Base-by-base conservation (phyloP, 2,113 vertebrate species). In the Aptenodytes forsteri region DNA sequence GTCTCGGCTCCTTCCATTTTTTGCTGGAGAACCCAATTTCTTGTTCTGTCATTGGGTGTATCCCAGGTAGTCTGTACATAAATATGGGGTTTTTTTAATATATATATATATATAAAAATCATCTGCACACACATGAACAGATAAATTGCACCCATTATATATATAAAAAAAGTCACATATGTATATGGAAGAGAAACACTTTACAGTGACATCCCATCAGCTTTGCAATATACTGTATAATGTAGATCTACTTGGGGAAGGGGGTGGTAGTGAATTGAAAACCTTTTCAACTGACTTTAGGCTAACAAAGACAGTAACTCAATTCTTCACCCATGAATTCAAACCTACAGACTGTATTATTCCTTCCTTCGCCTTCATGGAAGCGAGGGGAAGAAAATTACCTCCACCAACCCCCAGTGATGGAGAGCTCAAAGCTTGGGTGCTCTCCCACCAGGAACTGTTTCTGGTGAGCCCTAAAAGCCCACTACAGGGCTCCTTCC, bases 1-100 rank as follows among this genome's bases (percentile, higher is more conserved):
- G 93, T 87, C 52, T 97, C 97, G 3, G 71, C 40, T 80, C 97
- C 98, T 89, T 97, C 98, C 49, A 97, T 94, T 98, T 99, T 99
- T 93, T 99, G 99, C 83, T 99, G 98, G 87, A 99, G 97, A 96
- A 99, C 97, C 99, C 99, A 99, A 87, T 99, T 99, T 94, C 98
- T 98, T 86, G 98, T 99, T 95, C 98, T 98, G 55, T 99, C 98
- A 19, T 65, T 97, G 61, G 97, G 94, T 47, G 96, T 94, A 79
- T 96, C 97, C 98, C 97, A 98, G 17, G 92, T 65, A 71, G 79
- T 46, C 98, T 98, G 92, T 21, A 97, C 18, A 93, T 9, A 84
- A 90, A 96, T 8, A 84, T 1, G 2, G 42, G 50, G 16, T 44
- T 70, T 42, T 42, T 42, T 15, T 42, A 42, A 46, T 36, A 21